Conservation (phyloP, 2,888 invertebrate genomes). For the Tenthredo scrophulariae region DNA sequence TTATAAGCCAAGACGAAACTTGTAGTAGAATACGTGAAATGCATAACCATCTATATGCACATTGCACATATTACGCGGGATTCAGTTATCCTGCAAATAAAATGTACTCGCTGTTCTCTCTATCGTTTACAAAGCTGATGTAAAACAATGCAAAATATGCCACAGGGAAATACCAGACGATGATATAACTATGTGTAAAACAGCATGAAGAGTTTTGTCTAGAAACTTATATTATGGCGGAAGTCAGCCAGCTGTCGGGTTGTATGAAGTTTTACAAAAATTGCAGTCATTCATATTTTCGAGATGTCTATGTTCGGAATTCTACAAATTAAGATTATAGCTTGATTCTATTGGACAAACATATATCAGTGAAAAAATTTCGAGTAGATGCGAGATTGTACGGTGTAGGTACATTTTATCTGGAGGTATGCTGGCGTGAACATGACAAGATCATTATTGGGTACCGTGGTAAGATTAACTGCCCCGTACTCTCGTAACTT, state of each 20-base stretch:
- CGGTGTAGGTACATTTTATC: neutral
- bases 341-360: neutral
- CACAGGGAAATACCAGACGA: slow-evolving; percentile 8
- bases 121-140: neutral
- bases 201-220: neutral
- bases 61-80: neutral
- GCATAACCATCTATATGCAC: neutral
- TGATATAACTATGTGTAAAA: neutral
- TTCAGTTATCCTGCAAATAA: neutral
- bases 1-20: neutral
- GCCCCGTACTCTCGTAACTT: slow-evolving; percentile 41
- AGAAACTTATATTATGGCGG: neutral
- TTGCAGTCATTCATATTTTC: neutral
- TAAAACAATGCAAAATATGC: slow-evolving; percentile 38
- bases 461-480: slow-evolving; percentile 14
- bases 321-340: neutral
- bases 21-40: neutral
- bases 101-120: neutral
- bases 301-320: neutral
- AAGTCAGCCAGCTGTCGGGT: neutral
- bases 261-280: neutral
- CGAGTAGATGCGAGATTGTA: neutral
- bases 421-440: slow-evolving; percentile 2
- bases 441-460: slow-evolving; percentile 35
- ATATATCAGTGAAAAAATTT: neutral